Percentiles rank a stretch among this genome's conserved stretches.
phyloP scores from a whole-genome alignment of 2,113 vertebrate genomes.

The Mirounga angustirostris region DNA sequence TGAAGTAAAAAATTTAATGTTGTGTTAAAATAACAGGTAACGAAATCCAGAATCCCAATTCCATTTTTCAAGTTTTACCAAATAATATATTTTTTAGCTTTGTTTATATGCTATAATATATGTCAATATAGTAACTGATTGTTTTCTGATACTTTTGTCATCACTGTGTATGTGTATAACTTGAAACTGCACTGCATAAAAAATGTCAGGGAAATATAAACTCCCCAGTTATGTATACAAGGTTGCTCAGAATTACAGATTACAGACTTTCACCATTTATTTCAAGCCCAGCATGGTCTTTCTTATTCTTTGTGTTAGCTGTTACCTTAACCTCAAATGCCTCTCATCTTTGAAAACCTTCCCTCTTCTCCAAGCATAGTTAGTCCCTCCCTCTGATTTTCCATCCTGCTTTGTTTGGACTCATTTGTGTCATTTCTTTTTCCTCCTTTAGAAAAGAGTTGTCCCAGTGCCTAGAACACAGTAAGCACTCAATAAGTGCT shows the following conservation, averaged over 20 bases:
- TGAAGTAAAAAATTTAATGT: constrained; percentile 36
- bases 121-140: not conserved
- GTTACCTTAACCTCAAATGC: not conserved
- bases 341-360: constrained; percentile 10
- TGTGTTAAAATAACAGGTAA: constrained; percentile 53
- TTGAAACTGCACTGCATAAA: not conserved
- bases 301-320: not conserved
- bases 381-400: constrained; percentile 10
- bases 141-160: not conserved
- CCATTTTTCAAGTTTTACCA: constrained; percentile 60
- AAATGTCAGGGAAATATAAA: not conserved
- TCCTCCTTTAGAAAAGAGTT: constrained; percentile 8
- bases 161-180: not conserved
- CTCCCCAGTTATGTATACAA: not conserved
- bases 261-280: not conserved
- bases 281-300: not conserved
- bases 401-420: not conserved
- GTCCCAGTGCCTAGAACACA: not conserved
- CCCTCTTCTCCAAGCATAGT: not conserved
- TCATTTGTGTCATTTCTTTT: not conserved
- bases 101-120: not conserved
- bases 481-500: not conserved
- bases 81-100: constrained; percentile 25
- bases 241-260: not conserved
- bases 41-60: constrained; percentile 38